Evolutionary conservation across 2,888 invertebrate species (phyloP).

Genomic region (Polyommatus icarus): DNA sequence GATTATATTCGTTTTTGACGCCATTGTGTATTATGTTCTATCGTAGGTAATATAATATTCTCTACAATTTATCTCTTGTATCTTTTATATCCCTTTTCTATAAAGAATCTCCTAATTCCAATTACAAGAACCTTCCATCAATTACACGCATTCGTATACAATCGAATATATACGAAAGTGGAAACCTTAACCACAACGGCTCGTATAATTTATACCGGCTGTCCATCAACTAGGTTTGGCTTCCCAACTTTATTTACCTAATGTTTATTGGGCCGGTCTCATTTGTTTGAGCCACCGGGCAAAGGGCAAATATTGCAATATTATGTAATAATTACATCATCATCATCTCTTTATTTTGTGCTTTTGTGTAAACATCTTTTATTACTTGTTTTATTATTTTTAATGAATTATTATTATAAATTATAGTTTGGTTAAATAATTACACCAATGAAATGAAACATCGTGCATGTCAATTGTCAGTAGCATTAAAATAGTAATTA

Average conservation of each 20-base stretch:
- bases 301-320: no score
- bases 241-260: slow-evolving; percentile 29
- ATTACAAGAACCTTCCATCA: background rate
- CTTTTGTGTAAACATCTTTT: background rate
- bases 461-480: no score
- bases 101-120: background rate
- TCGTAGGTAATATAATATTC: background rate
- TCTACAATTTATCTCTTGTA: background rate
- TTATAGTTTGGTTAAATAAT: no score
- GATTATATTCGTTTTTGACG: no score
- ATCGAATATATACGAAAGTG: slow-evolving; percentile 6
- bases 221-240: slow-evolving; percentile 23
- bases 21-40: no score
- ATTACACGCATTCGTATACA: slow-evolving; percentile 12
- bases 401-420: background rate
- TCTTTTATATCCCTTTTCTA: background rate
- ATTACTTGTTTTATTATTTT: background rate
- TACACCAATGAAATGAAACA: no score
- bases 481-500: no score
- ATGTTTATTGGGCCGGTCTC: background rate
- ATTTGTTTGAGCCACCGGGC: slow-evolving; percentile 10
- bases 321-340: background rate
- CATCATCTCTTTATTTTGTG: background rate
- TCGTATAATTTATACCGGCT: slow-evolving; percentile 24
- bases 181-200: slow-evolving; percentile 19